phyloP scores from a whole-genome alignment of 2,113 vertebrate species.

The Gopherus flavomarginatus region DNA sequence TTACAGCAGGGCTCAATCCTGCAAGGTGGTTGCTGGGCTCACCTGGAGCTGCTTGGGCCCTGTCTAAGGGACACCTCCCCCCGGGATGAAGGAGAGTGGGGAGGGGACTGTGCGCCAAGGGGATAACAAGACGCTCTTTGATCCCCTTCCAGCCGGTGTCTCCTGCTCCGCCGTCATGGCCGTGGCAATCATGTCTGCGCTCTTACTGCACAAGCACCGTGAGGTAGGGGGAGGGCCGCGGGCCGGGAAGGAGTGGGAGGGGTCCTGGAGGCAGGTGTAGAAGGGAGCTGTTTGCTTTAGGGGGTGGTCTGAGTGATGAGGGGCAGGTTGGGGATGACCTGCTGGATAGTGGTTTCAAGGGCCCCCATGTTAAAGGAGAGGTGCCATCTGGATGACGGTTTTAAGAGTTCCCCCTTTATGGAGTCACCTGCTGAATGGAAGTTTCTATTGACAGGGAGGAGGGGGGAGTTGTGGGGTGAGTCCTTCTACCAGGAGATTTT shows the following conservation, averaged over 20 bases:
- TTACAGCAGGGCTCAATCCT: not conserved
- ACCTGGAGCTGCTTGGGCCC: fast-evolving
- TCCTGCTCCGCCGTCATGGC: constrained; percentile 86
- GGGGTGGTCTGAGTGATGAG: too few species aligned
- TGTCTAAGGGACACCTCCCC: not conserved
- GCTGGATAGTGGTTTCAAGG: not conserved
- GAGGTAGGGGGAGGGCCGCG: constrained; percentile 74
- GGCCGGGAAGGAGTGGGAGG: not conserved
- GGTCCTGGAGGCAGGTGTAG: too few species aligned
- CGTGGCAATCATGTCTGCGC: constrained; percentile 82
- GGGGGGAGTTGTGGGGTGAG: not conserved
- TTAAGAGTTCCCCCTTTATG: not conserved
- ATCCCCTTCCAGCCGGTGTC: constrained; percentile 73
- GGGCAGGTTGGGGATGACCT: not conserved
- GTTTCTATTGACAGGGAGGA: not conserved
- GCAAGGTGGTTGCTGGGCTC: not conserved
- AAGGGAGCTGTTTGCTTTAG: not conserved
- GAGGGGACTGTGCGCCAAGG: not conserved
- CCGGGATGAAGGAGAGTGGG: not conserved
- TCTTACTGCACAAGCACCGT: constrained; percentile 85
- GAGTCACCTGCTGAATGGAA: not conserved
- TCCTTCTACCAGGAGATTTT: not conserved
- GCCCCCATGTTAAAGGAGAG: not conserved
- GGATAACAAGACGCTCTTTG: fast-evolving
- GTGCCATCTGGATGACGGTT: not conserved